Conservation (phyloP, 2,888 invertebrate genomes). For the Pharmacophagus antenor region DNA sequence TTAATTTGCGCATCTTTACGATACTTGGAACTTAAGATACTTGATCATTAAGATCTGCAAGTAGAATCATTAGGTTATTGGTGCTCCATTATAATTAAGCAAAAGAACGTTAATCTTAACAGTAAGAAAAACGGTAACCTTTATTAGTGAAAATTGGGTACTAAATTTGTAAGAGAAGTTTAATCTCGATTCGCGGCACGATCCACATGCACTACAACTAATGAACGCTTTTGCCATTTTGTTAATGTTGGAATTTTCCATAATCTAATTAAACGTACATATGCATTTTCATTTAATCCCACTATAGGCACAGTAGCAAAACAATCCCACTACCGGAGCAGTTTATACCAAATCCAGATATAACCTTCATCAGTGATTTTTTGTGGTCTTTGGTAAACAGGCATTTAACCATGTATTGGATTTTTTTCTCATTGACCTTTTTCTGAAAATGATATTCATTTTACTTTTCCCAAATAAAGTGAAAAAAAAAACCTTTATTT, state of each 20-base stretch:
- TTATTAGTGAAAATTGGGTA: not conserved
- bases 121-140: too few relatives aligned
- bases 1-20: too few relatives aligned
- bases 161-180: conserved; percentile 15
- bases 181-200: conserved; percentile 10
- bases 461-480: not conserved
- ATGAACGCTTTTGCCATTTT: conserved; percentile 2
- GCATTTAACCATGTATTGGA: too few relatives aligned
- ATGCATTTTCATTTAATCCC: not conserved
- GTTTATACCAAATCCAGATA: too few relatives aligned
- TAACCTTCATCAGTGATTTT: too few relatives aligned
- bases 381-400: too few relatives aligned
- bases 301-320: not conserved
- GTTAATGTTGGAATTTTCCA: not conserved
- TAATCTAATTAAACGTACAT: not conserved
- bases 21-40: too few relatives aligned
- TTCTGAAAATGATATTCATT: too few relatives aligned
- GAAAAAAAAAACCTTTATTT: not conserved
- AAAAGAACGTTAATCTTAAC: not conserved
- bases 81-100: not conserved
- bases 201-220: conserved; percentile 15
- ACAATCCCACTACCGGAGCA: too few relatives aligned
- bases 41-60: too few relatives aligned
- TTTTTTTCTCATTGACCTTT: too few relatives aligned
- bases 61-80: too few relatives aligned